Base-by-base conservation (phyloP, 1,140 invertebrate genomes). In the Ptiloglossa arizonensis region DNA sequence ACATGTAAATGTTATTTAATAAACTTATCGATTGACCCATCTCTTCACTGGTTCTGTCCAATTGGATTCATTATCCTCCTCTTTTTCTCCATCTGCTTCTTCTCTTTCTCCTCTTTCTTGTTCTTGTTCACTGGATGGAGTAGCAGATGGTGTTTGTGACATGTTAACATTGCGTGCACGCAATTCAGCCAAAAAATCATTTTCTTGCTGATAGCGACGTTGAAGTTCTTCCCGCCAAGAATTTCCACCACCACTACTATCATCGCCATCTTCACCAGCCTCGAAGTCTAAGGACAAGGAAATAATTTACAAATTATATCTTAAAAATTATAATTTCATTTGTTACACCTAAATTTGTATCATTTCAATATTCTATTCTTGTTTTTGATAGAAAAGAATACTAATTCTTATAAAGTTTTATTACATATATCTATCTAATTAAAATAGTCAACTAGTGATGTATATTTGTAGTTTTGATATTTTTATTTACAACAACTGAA, bases 1-100 rank as follows among this genome's bases (percentile, higher is more conserved):
- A 60, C 29, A 38, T 69, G 11, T 57, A 35, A 50, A 59, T 67
- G 29, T 38, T 35, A 32, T 67, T 15, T 29, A 38, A 56, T 56
- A 22, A 62, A 78, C 86, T 93, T 94, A 95, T 92, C 95, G 94
- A 90, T 96, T 95, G 56, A 95, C 94, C 95, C 95, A 95, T 86
- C 95, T 92, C 86, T 94, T 94, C 74, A 95, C 94, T 4, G 94
- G 94, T 85, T 96, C 95, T 74, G 95, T 94, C 94, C 95, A 96
- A 86, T 96, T 93, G 78, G 94, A 92, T 83, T 94, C 93, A 78
- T 93, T 93, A 68, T 95, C 95, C 11, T 93, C 92, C 64, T 95
- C 94, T 73, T 93, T 90, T 63, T 92, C 90, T 27, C 89, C 88
- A 38, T 91, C 91, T 27, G 92, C 92, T 62, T 93, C 90, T 72